phyloP scores from a whole-genome alignment of 2,888 invertebrate species.

The Falcaria lacertinaria region DNA sequence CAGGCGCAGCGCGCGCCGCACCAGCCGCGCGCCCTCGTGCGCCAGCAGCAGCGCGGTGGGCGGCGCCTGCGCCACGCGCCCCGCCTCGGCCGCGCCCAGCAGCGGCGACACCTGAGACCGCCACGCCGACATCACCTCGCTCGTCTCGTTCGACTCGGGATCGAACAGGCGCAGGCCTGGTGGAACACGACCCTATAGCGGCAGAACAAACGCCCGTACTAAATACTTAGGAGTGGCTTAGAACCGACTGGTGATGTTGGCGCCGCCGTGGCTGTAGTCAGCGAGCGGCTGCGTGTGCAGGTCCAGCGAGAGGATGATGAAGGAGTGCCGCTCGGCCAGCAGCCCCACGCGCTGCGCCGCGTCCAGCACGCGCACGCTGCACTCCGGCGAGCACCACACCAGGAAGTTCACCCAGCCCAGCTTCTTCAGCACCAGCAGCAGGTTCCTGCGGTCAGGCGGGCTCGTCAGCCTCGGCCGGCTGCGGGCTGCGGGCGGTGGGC shows the following conservation, averaged over 20 bases:
- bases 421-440: slow-evolving; percentile 61
- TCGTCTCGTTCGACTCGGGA: slow-evolving; percentile 35
- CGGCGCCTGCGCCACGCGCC: slow-evolving; percentile 25
- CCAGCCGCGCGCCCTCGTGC: slow-evolving; percentile 36
- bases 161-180: slow-evolving; percentile 54
- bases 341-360: slow-evolving; percentile 69
- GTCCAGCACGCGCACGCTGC: slow-evolving; percentile 54
- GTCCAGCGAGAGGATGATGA: slow-evolving; percentile 54
- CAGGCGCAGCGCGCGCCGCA: slow-evolving; percentile 25
- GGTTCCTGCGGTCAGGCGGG: slow-evolving; percentile 33
- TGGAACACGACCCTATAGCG: no score
- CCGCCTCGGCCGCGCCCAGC: slow-evolving; percentile 16
- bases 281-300: slow-evolving; percentile 48
- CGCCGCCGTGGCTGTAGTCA: slow-evolving; percentile 62
- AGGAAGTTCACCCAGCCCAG: slow-evolving; percentile 47
- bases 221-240: background rate
- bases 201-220: no score
- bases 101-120: slow-evolving; percentile 20
- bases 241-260: slow-evolving; percentile 53
- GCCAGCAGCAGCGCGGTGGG: slow-evolving; percentile 43
- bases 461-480: no score
- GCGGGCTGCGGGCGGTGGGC: background rate
- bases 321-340: slow-evolving; percentile 52
- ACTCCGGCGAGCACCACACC: slow-evolving; percentile 52
- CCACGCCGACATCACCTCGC: slow-evolving; percentile 24